Evolutionary conservation across 2,797 vertebrate genomes (phyloP), one percentile per base, ranked within the genome.

Genomic region (Pseudochaenichthys georgianus): DNA sequence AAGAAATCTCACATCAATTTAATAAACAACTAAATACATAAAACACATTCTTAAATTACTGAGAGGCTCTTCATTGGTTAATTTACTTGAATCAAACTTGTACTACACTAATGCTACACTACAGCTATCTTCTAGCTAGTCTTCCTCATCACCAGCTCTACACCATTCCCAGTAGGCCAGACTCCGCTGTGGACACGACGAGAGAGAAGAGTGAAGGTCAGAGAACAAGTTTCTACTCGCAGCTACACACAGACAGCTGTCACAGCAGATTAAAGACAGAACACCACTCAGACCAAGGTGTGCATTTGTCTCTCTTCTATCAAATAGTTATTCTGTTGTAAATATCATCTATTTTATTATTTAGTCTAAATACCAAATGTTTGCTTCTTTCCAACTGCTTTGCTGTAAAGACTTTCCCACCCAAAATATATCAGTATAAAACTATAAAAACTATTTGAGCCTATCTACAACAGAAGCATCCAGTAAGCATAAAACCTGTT

Each of bases 171-270:
- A 94, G 95, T 90, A 92, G 94, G 87, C 90, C 94, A 95, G 89
- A 84, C 93, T 96, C 94, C 95, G 96, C 97, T 98, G 97, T 89
- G 94, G 96, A 97, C 95, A 95, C 93, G 96, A 94, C 91, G 96
- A 96, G 89, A 95, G 92, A 94, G 67, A 91, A 93, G 83, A 91
- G 90, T 92, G 90, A 84, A 87, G 65, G 93, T 92, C 79, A 87
- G 88, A 84, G 75, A 23, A 15, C 48, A 4, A 11, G 34, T 42
- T 75, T 64, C 55, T 47, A 57, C 54, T 3, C 21, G 76, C 8
- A 17, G 17, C 43, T 28, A 12, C 68, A 38, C 34, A 38, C 34
- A 38, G 34, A 38, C 34, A 38, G 34, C 6, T 64, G 34, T 9
- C 58, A 15, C 41, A 31, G 16, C 8, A 23, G 2, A 38, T 10